These are phyloP conservation scores for Amphilophus citrinellus DNA, from an alignment of 2,113 vertebrate species.

Conservation along the genomic window DNA sequence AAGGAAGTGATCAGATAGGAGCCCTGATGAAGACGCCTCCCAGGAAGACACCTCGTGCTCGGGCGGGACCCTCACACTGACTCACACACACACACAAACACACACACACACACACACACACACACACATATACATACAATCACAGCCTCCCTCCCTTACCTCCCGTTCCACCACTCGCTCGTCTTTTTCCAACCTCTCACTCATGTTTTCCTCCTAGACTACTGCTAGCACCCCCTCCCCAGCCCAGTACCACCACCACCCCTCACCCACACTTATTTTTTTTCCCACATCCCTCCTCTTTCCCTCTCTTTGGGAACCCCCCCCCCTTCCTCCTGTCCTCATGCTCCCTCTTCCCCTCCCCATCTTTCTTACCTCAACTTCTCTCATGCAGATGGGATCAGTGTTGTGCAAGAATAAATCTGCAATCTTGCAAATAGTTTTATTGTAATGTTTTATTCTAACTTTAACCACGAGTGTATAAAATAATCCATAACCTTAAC, in stretches of 20 bases:
- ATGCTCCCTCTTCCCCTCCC: constrained; percentile 47
- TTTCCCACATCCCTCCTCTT: constrained; percentile 64
- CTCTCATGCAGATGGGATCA: constrained; percentile 10
- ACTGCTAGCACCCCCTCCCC: constrained; percentile 23
- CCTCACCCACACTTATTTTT: constrained; percentile 63
- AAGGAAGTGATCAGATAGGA: constrained; percentile 82
- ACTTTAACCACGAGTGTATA: constrained; percentile 13
- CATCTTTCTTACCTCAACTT: constrained; percentile 23
- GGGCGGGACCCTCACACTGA: constrained; percentile 37
- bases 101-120: not conserved
- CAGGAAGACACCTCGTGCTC: constrained; percentile 81
- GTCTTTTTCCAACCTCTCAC: constrained; percentile 64
- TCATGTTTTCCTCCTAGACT: constrained; percentile 66
- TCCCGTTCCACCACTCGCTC: constrained; percentile 56
- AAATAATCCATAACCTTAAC: not conserved
- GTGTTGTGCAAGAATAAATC: constrained; percentile 20
- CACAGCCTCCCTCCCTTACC: constrained; percentile 40
- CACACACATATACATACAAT: constrained; percentile 15
- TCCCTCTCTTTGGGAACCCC: constrained; percentile 49
- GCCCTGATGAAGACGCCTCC: constrained; percentile 78
- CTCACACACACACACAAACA: constrained; percentile 11
- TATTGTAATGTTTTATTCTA: not conserved
- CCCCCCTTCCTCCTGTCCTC: constrained; percentile 42
- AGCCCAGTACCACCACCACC: constrained; percentile 9
- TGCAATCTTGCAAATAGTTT: not conserved